A percentile compares a stretch with the other conserved stretches of the same genome.
Conservation (phyloP, 2,113 vertebrate genomes). For the Butastur rufipennis region DNA sequence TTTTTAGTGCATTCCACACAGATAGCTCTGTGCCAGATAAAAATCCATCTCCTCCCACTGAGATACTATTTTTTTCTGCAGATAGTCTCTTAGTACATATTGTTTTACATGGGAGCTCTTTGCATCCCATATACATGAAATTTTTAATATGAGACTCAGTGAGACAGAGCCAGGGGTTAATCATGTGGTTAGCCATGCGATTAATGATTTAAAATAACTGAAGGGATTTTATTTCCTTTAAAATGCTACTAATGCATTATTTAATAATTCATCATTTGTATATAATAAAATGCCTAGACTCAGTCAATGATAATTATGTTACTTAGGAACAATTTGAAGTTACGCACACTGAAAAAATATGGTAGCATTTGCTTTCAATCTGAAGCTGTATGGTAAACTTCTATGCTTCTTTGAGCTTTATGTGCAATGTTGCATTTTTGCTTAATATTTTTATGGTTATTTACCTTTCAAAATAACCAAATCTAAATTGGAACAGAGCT, state of each 20-base stretch:
- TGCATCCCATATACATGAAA: neutral
- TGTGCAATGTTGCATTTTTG: neutral
- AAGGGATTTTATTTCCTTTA: conserved; percentile 12
- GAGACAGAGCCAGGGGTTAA: neutral
- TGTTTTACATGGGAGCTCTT: neutral
- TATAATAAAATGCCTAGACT: conserved; percentile 11
- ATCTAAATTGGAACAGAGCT: neutral
- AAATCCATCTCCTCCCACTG: neutral
- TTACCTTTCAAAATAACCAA: neutral
- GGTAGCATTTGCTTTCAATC: neutral
- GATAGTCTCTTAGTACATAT: neutral
- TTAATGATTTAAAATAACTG: conserved; percentile 16
- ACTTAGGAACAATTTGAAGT: neutral
- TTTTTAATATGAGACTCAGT: neutral
- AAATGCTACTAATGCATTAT: neutral
- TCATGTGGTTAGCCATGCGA: neutral
- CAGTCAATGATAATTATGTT: neutral
- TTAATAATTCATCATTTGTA: conserved; percentile 26
- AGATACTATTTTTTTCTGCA: neutral
- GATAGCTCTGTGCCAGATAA: neutral
- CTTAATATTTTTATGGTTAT: neutral
- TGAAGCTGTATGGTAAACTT: neutral
- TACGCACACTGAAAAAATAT: neutral
- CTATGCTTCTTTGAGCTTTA: neutral
- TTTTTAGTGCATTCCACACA: neutral